phyloP scores from a whole-genome alignment of 2,797 vertebrate species.

The Limosa lapponica region DNA sequence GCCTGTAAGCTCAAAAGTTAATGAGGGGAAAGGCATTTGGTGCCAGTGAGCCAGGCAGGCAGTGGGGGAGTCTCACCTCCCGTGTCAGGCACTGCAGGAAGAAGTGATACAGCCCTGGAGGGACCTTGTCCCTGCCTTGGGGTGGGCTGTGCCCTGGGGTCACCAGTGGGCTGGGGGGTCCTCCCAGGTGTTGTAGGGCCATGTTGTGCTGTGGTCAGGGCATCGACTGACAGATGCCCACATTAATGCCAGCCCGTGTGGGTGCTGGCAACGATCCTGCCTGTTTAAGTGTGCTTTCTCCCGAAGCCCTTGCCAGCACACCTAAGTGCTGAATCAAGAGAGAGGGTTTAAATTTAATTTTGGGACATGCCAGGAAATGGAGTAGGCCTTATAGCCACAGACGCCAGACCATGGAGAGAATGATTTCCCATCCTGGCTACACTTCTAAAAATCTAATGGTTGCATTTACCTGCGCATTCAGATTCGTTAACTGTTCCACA shows the following conservation, averaged over 20 bases:
- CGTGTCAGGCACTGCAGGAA: rapidly evolving
- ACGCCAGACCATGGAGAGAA: background rate
- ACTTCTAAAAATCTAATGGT: background rate
- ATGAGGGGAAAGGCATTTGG: background rate
- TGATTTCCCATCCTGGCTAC: background rate
- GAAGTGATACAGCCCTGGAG: background rate
- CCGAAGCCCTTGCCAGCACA: background rate
- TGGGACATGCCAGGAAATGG: background rate
- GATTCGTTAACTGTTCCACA: background rate
- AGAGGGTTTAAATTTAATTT: background rate
- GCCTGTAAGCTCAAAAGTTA: background rate
- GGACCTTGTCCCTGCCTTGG: background rate
- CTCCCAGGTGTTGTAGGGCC: rapidly evolving
- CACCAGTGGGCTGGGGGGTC: rapidly evolving
- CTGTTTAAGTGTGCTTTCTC: rapidly evolving
- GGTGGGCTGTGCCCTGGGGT: rapidly evolving
- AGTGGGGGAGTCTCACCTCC: rapidly evolving
- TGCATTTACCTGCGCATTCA: background rate
- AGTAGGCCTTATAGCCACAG: background rate
- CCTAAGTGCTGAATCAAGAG: background rate
- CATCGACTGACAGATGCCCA: rapidly evolving
- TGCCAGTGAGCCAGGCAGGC: background rate
- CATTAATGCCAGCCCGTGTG: rapidly evolving
- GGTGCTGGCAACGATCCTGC: rapidly evolving
- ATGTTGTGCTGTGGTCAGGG: rapidly evolving